Evolutionary conservation across 2,797 vertebrate genomes (phyloP).

Genomic region (Enteromius viviparus): DNA sequence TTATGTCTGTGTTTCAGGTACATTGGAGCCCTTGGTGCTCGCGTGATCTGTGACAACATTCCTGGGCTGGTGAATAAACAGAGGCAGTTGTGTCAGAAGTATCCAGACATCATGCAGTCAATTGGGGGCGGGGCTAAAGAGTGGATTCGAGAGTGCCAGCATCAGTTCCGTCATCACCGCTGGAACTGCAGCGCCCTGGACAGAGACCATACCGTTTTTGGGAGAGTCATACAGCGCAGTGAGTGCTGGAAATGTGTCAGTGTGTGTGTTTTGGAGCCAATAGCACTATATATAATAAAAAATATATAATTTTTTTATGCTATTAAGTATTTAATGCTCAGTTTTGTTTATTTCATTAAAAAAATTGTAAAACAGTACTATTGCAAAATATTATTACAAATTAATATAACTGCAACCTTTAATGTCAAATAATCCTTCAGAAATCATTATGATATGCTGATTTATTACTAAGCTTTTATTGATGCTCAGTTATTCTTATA

Average conservation of each 20-base stretch:
- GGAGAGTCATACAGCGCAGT: constrained; percentile 93
- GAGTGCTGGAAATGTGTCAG: constrained; percentile 69
- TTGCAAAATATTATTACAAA: not conserved
- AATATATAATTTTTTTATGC: too few relatives aligned
- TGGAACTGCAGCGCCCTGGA: constrained; percentile 99
- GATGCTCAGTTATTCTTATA: not conserved
- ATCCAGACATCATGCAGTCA: constrained; percentile 97
- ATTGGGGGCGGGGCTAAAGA: constrained; percentile 95
- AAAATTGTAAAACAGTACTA: not conserved
- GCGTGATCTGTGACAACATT: constrained; percentile 97
- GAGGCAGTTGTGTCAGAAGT: constrained; percentile 92
- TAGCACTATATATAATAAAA: too few relatives aligned
- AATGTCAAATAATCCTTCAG: not conserved
- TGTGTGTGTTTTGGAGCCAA: not conserved
- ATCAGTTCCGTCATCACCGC: constrained; percentile 97
- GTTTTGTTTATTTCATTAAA: not conserved
- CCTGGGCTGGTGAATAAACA: constrained; percentile 96
- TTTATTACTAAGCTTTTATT: not conserved
- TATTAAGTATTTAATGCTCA: too few relatives aligned
- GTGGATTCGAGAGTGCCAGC: constrained; percentile 97
- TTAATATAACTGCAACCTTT: not conserved
- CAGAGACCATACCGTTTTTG: constrained; percentile 95
- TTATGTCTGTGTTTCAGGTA: constrained; percentile 79
- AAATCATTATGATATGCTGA: not conserved
- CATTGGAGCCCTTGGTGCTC: constrained; percentile 92